These are phyloP conservation scores for Hypolimnas misippus DNA, from an alignment of 2,888 invertebrate species.

Conservation along the genomic window DNA sequence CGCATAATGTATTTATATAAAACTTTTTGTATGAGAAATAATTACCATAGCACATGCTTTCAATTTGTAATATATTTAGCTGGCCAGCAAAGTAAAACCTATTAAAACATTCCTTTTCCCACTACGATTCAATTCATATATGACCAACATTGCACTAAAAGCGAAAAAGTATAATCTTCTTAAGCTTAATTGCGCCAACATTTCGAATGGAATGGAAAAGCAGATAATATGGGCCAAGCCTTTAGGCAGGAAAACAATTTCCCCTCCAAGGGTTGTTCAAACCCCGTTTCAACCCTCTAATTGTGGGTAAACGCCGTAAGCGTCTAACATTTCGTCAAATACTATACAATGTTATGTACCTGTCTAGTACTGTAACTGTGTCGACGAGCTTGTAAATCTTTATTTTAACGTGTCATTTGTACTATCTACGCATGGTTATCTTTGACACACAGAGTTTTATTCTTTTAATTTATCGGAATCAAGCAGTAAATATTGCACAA, in stretches of 20 bases:
- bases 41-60: no score
- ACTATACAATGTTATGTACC: conserved; percentile 21
- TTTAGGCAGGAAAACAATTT: conserved; percentile 64
- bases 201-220: conserved; percentile 54
- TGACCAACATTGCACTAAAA: conserved; percentile 25
- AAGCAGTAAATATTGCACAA: no score
- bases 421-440: no score
- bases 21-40: no score
- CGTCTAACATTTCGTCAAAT: conserved; percentile 42
- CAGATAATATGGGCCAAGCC: conserved; percentile 63
- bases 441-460: no score
- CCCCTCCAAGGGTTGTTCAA: conserved; percentile 53
- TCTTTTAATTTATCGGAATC: no score
- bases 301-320: conserved; percentile 61
- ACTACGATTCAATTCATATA: background rate
- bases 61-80: no score
- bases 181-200: conserved; percentile 58
- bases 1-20: no score
- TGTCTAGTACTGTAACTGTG: conserved; percentile 15
- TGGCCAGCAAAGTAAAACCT: no score
- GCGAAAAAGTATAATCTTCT: conserved; percentile 54
- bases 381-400: conserved; percentile 3
- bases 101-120: no score
- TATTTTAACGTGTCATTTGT: background rate
- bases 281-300: conserved; percentile 59